phyloP scores from a whole-genome alignment of 2,888 invertebrate species.

The Synanthedon tipuliformis region DNA sequence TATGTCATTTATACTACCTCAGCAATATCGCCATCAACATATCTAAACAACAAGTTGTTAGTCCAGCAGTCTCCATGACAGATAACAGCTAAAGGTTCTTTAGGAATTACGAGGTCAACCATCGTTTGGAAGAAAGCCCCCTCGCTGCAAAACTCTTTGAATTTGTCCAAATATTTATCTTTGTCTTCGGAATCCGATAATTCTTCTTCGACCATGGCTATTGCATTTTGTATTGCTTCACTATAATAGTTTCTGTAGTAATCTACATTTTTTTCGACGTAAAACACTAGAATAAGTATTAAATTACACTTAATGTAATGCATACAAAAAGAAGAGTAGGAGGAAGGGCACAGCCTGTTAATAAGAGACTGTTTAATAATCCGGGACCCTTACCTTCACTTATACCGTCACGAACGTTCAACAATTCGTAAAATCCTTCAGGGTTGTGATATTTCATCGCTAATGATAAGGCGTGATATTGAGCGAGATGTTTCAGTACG shows the following conservation, averaged over 20 bases:
- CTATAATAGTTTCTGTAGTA: constrained; percentile 78
- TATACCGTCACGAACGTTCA: constrained; percentile 57
- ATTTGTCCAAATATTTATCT: constrained; percentile 68
- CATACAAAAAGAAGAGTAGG: neutral
- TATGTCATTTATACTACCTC: constrained; percentile 41
- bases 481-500: constrained; percentile 72
- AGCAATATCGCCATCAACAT: constrained; percentile 62
- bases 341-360: neutral
- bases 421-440: constrained; percentile 63
- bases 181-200: constrained; percentile 44
- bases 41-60: constrained; percentile 77
- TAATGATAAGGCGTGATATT: constrained; percentile 74
- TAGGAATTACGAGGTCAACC: constrained; percentile 72
- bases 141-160: constrained; percentile 71
- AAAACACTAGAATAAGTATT: constrained; percentile 57
- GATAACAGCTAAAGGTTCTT: constrained; percentile 75
- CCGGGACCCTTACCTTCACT: constrained; percentile 42
- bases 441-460: constrained; percentile 72
- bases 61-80: constrained; percentile 84
- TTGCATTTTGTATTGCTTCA: constrained; percentile 73
- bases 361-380: neutral
- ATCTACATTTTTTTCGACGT: constrained; percentile 73
- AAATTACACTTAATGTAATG: neutral
- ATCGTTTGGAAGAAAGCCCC: constrained; percentile 76
- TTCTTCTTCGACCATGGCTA: constrained; percentile 71